Evolutionary conservation across 2,113 vertebrate species (phyloP).

Genomic region (Misgurnus mizolepis): DNA sequence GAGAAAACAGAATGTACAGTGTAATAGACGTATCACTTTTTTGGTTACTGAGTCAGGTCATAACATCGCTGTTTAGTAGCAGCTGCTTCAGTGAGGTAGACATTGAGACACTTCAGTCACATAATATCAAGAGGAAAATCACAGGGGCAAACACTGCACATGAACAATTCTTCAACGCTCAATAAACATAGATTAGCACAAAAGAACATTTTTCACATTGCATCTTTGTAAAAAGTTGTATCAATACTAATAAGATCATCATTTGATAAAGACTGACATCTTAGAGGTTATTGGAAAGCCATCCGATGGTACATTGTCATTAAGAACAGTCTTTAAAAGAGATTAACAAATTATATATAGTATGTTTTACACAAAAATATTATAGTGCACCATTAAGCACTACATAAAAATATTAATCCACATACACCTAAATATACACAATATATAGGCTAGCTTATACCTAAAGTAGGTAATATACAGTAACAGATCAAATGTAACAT

Average conservation of each 20-base stretch:
- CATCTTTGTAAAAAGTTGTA: not conserved
- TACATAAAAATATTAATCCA: conserved; percentile 41
- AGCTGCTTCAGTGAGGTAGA: conserved; percentile 80
- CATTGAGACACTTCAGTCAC: conserved; percentile 69
- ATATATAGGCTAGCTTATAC: conserved; percentile 67
- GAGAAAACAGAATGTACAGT: conserved; percentile 44
- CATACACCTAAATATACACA: conserved; percentile 71
- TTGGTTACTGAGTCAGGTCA: conserved; percentile 71
- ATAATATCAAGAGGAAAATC: conserved; percentile 62
- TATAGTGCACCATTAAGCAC: conserved; percentile 44
- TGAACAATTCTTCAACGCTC: conserved; percentile 25
- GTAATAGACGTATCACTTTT: conserved; percentile 56
- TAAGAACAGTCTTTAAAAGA: not conserved
- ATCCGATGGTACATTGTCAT: not conserved
- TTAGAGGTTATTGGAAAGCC: conserved; percentile 13
- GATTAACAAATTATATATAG: not conserved
- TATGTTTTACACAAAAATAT: not conserved
- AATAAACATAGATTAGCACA: conserved; percentile 35
- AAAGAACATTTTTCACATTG: conserved; percentile 27
- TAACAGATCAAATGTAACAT: conserved; percentile 62
- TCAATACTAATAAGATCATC: conserved; percentile 4
- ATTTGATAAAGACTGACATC: conserved; percentile 14
- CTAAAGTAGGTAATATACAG: conserved; percentile 69
- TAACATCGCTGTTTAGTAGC: conserved; percentile 71
- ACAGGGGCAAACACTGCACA: conserved; percentile 53